Evolutionary conservation across 2,797 vertebrate species (phyloP), one percentile per base, ranked within the genome.

Genomic region (Anguilla pacifica): DNA sequence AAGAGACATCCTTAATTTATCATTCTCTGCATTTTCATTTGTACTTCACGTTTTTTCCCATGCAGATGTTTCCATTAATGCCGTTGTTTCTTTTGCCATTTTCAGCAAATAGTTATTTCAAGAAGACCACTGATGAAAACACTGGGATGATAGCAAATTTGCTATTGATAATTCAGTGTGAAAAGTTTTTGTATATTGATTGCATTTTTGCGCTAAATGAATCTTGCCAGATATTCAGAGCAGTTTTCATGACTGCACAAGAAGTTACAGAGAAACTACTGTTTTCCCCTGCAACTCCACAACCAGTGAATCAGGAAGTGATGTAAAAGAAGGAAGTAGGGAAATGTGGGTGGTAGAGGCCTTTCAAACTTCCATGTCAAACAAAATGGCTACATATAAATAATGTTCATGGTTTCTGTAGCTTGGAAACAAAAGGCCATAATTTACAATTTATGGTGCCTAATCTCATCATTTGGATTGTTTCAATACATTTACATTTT

Each of bases 251-350:
- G 43, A 17, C 25, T 25, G 22, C 43, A 10, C 79, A 49, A 51
- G 6, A 51, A 43, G 19, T 51, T 31, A 11, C 17, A n/a, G 1
- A 2, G 43, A 51, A 82, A 82, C 43, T 22, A 82, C 19, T 22
- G 46, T 10, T 82, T 82, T 51, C 79, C 17, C 46, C 79, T 51
- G 39, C 79, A 79, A 72, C 25, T 5, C n/a, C 7, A 64, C 9
- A 72, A 72, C 43, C 22, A 31, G 79, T 25, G 9, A 82, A 82
- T n/a, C 19, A 82, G 79, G 46, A 82, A 82, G 43, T 25, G 79
- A 49, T 25, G 43, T 82, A 82, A 82, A 82, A 82, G 79, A 11
- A 82, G 79, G 79, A 82, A 82, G 79, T 82, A n/a, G 10, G 79
- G 43, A 6, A 43, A 49, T 49, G 39, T 43, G 79, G 43, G 77